Evolutionary conservation across 2,797 vertebrate genomes (phyloP).

Genomic region (Carduelis carduelis): DNA sequence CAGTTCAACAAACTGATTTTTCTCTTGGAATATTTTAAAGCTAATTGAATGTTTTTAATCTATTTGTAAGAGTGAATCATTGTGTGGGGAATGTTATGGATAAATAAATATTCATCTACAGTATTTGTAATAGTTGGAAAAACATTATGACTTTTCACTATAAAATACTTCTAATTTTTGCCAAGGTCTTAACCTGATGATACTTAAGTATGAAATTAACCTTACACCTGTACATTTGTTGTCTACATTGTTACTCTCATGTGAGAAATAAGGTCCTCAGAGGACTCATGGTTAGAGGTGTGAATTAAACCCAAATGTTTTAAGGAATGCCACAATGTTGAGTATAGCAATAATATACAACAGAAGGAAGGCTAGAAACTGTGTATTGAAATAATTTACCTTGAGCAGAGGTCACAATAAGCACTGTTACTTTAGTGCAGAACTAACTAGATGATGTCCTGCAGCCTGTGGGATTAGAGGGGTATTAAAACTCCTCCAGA

Average conservation of each 20-base stretch:
- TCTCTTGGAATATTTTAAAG: background rate
- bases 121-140: background rate
- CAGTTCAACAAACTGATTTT: background rate
- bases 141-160: background rate
- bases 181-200: background rate
- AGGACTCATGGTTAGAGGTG: background rate
- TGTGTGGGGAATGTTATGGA: background rate
- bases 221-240: background rate
- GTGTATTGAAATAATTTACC: background rate
- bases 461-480: background rate
- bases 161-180: background rate
- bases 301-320: background rate
- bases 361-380: background rate
- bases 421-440: background rate
- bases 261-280: background rate
- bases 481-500: background rate
- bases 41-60: background rate
- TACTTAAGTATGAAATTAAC: background rate
- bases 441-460: background rate
- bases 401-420: background rate
- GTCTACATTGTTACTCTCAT: background rate
- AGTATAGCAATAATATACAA: background rate
- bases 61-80: accelerated
- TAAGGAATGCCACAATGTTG: background rate
- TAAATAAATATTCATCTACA: background rate